Base-by-base conservation (phyloP, 2,113 vertebrate genomes). In the Cyanoderma ruficeps region DNA sequence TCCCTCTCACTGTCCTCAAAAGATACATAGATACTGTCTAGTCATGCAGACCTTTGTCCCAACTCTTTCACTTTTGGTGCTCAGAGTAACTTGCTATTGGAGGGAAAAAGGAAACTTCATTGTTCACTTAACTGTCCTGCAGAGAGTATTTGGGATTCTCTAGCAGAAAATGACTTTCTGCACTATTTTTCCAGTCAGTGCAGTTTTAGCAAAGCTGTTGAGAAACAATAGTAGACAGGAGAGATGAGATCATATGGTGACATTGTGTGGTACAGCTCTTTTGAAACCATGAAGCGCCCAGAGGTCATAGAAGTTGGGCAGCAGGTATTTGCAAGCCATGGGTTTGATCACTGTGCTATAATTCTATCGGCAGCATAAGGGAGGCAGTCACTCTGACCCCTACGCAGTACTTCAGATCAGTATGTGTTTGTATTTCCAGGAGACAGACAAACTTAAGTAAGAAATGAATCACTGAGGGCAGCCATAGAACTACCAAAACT, bases 361-460 rank as follows among this genome's bases (percentile, higher is more conserved):
- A 42, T 82, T 72, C 57, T 64, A 23, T 52, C 46, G 67, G 46
- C 31, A 42, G 23, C 15, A 3, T 33, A 60, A 65, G 28, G 28
- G 15, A 92, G 39, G 35, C 42, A 59, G 79, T 92, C 71, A 69
- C 67, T 39, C 50, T 64, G 57, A 80, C 79, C 64, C 52, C 5
- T 39, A 23, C 5, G 1, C 50, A 59, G 28, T 80, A 65, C 55
- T 53, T 83, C 57, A 72, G 42, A 82, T 84, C 53, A 77, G 70
- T 49, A 63, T 86, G 18, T 49, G 61, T 41, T 64, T 71, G 23
- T 80, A 39, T 86, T 93, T 93, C 71, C 27, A 67, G 35, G 46
- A 88, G 70, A 53, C 30, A 76, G 87, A 53, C 30, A 86, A 68
- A 71, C 52, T 84, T 83, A 59, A 46, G 76, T 49, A 94, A 93